A percentile compares a stretch with the other conserved stretches of the same genome.
Evolutionary conservation across 1,140 invertebrate genomes (phyloP).

Genomic region (Drosophila mojavensis): DNA sequence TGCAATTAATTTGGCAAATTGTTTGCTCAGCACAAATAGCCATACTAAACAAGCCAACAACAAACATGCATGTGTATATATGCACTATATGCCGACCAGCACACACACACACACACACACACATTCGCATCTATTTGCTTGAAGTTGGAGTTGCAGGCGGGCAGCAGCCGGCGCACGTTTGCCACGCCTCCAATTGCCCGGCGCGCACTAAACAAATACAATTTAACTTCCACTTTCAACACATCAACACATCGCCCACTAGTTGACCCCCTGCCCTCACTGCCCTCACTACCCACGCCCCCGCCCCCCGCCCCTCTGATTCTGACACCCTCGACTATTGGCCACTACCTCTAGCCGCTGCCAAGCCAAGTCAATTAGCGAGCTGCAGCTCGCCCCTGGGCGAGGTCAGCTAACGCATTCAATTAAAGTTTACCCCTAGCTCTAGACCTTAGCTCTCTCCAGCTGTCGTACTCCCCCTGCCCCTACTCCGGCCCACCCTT

Average conservation of each 20-base stretch:
- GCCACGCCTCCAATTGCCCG: not conserved
- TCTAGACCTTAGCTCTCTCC: not conserved
- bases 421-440: conserved; percentile 42
- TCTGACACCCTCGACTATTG: not conserved
- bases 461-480: not conserved
- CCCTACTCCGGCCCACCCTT: not conserved
- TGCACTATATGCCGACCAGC: conserved; percentile 1
- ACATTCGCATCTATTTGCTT: conserved; percentile 29
- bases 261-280: not conserved
- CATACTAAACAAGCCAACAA: conserved; percentile 32
- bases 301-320: not conserved
- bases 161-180: conserved; percentile 23
- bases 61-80: not conserved
- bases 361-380: conserved; percentile 49
- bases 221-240: conserved; percentile 82
- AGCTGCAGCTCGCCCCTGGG: not conserved
- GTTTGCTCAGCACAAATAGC: conserved; percentile 69
- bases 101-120: conserved; percentile 24
- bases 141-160: conserved; percentile 23
- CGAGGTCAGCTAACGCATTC: conserved; percentile 33
- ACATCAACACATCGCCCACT: conserved; percentile 51
- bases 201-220: conserved; percentile 74
- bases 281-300: not conserved
- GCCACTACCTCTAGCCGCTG: conserved; percentile 10
- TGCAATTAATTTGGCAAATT: conserved; percentile 83